Evolutionary conservation across 1,140 invertebrate genomes (phyloP).

Genomic region (Sinella curviseta): DNA sequence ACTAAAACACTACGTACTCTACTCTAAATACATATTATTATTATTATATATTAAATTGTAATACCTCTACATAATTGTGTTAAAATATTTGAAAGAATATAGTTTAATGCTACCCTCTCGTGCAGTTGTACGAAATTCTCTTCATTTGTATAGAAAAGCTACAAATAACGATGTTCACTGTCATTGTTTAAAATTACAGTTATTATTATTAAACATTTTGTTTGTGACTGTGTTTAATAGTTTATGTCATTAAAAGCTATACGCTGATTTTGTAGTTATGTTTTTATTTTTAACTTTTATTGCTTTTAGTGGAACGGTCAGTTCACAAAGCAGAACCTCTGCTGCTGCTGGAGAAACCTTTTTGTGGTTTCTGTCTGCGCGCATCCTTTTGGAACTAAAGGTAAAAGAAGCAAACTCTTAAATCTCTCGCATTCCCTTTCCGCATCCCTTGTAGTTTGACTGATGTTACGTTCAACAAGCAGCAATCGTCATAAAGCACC

Average conservation of each 20-base stretch:
- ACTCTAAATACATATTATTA: constrained; percentile 5
- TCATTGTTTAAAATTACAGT: constrained; percentile 20
- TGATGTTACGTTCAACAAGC: no score
- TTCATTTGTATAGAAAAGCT: constrained; percentile 13
- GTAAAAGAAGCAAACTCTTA: no score
- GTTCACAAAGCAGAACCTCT: neutral
- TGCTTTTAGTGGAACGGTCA: neutral
- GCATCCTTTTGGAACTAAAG: no score
- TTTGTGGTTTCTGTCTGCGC: no score
- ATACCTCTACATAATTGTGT: constrained; percentile 4
- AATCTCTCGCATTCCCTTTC: no score
- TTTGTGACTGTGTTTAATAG: constrained; percentile 23
- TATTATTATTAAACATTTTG: constrained; percentile 12
- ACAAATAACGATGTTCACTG: constrained; percentile 19
- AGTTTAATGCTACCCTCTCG: constrained; percentile 4
- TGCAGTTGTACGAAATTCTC: constrained; percentile 14
- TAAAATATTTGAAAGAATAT: neutral
- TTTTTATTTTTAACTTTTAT: neutral
- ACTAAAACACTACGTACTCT: constrained; percentile 24
- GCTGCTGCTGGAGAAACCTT: no score
- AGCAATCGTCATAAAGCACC: no score
- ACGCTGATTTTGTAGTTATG: neutral
- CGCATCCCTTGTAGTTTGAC: no score
- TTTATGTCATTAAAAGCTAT: neutral
- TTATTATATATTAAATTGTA: constrained; percentile 25